phyloP scores from a whole-genome alignment of 2,888 invertebrate genomes.

The Drosophila lutescens region DNA sequence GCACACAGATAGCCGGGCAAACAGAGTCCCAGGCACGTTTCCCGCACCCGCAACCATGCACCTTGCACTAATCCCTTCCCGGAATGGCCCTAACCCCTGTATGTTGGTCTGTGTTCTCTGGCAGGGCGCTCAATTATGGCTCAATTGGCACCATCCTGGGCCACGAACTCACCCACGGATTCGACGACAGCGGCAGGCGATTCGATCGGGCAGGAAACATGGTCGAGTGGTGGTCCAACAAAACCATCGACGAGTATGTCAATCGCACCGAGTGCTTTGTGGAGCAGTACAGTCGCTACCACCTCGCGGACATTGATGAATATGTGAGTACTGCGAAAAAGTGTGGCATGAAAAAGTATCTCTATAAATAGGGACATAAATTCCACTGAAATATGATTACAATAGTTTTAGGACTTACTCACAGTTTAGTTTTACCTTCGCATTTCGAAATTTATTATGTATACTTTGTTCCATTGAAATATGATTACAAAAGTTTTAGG shows the following conservation, averaged over 20 bases:
- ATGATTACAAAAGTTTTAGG: no score
- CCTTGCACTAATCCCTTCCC: conserved; percentile 40
- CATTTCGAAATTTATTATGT: no score
- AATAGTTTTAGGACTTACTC: no score
- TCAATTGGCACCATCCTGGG: conserved; percentile 92
- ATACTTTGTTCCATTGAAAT: no score
- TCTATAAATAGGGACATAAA: no score
- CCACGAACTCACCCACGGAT: conserved; percentile 89
- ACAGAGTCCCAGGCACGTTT: conserved; percentile 17
- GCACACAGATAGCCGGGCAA: conserved; percentile 21
- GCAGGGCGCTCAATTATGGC: conserved; percentile 92
- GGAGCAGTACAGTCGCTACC: conserved; percentile 91
- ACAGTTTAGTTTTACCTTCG: no score
- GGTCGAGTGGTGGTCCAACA: conserved; percentile 95
- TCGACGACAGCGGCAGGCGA: conserved; percentile 87
- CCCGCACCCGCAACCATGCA: conserved; percentile 21
- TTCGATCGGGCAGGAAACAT: conserved; percentile 94
- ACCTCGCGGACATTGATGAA: conserved; percentile 87
- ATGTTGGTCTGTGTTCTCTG: conserved; percentile 36
- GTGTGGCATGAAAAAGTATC: no score
- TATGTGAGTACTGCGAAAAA: conserved; percentile 86
- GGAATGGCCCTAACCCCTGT: background rate
- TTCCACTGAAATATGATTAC: no score
- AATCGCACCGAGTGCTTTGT: conserved; percentile 93
- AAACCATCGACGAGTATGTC: conserved; percentile 90